Percentiles rank a stretch among this genome's conserved stretches.
These are phyloP conservation scores for Hephaestus fuliginosus DNA, from an alignment of 2,797 vertebrate species.

Conservation along the genomic window DNA sequence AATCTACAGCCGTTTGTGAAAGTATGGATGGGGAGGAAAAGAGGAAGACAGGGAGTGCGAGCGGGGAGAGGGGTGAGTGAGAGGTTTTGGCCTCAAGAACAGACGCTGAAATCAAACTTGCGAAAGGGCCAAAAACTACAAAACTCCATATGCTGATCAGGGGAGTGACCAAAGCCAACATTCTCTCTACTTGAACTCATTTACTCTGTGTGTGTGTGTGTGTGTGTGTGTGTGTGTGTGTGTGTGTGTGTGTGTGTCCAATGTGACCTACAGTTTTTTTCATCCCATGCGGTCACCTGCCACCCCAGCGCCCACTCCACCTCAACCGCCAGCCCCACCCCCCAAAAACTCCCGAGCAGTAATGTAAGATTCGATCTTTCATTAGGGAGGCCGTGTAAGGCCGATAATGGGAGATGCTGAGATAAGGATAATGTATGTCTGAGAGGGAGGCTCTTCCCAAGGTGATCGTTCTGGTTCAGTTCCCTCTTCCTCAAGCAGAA, in stretches of 20 bases:
- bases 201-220: not conserved
- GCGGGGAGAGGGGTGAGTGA: conserved; percentile 9
- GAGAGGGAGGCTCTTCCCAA: conserved; percentile 66
- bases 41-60: not conserved
- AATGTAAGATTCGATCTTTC: conserved; percentile 80
- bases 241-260: not conserved
- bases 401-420: conserved; percentile 78
- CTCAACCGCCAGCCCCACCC: not conserved
- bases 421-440: conserved; percentile 75
- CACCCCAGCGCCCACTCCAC: not conserved
- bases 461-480: conserved; percentile 83
- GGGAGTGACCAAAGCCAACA: conserved; percentile 39
- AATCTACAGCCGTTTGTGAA: conserved; percentile 76
- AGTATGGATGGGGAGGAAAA: conserved; percentile 38
- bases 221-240: not conserved
- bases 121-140: conserved; percentile 57
- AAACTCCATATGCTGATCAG: conserved; percentile 62
- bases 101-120: conserved; percentile 56
- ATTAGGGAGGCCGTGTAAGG: conserved; percentile 73
- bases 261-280: conserved; percentile 16
- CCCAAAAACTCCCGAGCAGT: conserved; percentile 31
- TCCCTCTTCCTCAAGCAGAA: conserved; percentile 81
- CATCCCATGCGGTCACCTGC: conserved; percentile 37
- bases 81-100: conserved; percentile 48
- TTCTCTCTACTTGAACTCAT: conserved; percentile 21